Base-by-base conservation (phyloP, 2,797 vertebrate species). In the Anguilla pacifica region DNA sequence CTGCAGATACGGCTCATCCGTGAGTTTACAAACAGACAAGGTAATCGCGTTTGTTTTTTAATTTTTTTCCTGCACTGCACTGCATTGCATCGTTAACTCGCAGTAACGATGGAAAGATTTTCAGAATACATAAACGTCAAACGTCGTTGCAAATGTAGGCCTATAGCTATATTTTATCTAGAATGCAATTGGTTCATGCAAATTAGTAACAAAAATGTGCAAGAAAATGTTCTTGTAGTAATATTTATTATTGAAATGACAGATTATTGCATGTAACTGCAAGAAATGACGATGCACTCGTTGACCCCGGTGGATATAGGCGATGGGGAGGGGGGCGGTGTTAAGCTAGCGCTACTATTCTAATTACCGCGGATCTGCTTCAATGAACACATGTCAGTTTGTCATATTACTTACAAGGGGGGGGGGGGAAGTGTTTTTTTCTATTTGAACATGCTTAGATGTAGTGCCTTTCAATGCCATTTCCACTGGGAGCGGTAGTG, bases 21-120 rank as follows among this genome's bases (percentile, higher is more conserved):
- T 96, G 92, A 98, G 98, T 91, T 94, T 97, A 89, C 98, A 99
- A 95, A 97, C 97, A 0, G 97, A 99, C 83, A 94, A 97, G 98
- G 98, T 99, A 97, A 93, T 92, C 55, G 39, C 82, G 19, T 10
- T 28, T 15, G 49, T 79, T 79, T 79, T 79, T 70, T n/a, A 6
- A 7, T 70, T 70, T 25, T 67, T 25, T 70, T 70, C 25, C n/a
- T n/a, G n/a, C 64, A n/a, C 25, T 28, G 43, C 43, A 46, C 43
- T 46, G 43, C 43, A 46, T 46, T 46, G 4, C 43, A 46, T 46
- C 43, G 43, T 19, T 25, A 64, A 19, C 22, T 64, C 43, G 61
- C 22, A 64, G 19, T 64, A 64, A 11, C 10, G 53, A 55, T 55
- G 10, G 53, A 55, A 55, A 55, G 53, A 15, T 55, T 55, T 55